Evolutionary conservation across 2,888 invertebrate genomes (phyloP).

Genomic region (Volucella bombylans): DNA sequence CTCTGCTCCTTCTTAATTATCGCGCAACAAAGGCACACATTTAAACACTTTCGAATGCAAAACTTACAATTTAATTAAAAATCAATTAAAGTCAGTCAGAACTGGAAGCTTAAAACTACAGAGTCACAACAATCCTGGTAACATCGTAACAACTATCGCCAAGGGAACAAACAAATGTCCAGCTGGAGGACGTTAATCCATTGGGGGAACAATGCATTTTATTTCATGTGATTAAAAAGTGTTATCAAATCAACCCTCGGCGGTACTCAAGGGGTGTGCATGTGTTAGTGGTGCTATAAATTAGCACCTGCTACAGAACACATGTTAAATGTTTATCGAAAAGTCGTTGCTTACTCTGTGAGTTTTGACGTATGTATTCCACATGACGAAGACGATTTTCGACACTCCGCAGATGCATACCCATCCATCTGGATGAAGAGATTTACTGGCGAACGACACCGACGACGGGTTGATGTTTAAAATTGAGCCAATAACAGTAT

Average conservation of each 20-base stretch:
- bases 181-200: background rate
- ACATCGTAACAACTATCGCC: conserved; percentile 10
- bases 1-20: background rate
- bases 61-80: conserved; percentile 22
- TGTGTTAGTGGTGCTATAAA: background rate
- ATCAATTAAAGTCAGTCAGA: conserved; percentile 23
- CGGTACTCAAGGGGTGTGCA: background rate
- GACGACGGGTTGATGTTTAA: background rate
- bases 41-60: background rate
- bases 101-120: background rate
- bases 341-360: background rate
- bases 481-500: background rate
- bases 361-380: conserved; percentile 4
- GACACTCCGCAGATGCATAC: background rate
- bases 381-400: conserved; percentile 8
- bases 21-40: background rate
- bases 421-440: background rate
- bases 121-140: conserved; percentile 11
- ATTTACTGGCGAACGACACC: background rate
- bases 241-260: conserved; percentile 9
- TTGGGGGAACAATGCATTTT: background rate
- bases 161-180: conserved; percentile 14
- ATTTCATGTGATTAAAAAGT: conserved; percentile 34
- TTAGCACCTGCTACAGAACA: conserved; percentile 1
- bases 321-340: conserved; percentile 2